Percentiles rank a stretch among this genome's conserved stretches.
Evolutionary conservation across 1,140 invertebrate genomes (phyloP).

Genomic region (Drepana arcuata): DNA sequence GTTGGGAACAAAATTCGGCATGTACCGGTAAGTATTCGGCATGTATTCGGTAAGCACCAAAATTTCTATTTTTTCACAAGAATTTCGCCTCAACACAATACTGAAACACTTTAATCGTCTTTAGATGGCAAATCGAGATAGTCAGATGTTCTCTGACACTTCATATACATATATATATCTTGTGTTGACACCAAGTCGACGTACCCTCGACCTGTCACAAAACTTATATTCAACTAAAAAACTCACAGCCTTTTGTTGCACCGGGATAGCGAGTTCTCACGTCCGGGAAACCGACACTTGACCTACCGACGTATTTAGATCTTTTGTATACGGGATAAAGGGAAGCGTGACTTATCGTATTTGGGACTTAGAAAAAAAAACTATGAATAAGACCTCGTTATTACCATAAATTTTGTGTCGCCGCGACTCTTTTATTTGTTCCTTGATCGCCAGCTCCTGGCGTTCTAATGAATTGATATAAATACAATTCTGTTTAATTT

Average conservation of each 20-base stretch:
- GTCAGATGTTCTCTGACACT: too few species aligned
- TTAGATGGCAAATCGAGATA: too few species aligned
- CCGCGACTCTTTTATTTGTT: constrained; percentile 10
- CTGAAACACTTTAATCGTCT: background rate
- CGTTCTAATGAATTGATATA: constrained; percentile 13
- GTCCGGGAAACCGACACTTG: constrained; percentile 56
- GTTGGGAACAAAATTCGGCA: too few species aligned
- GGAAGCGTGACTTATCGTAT: constrained; percentile 44
- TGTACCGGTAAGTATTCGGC: too few species aligned
- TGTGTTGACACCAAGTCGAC: constrained; percentile 4
- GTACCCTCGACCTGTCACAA: constrained; percentile 36
- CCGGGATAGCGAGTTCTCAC: constrained; percentile 22
- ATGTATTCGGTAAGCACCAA: too few species aligned
- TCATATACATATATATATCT: too few species aligned
- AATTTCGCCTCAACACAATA: background rate
- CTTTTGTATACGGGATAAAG: constrained; percentile 49
- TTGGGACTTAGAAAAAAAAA: constrained; percentile 29
- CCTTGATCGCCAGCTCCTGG: constrained; percentile 9
- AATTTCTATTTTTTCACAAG: too few species aligned
- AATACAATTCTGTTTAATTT: constrained; percentile 15
- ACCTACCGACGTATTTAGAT: constrained; percentile 54
- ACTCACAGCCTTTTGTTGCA: constrained; percentile 36
- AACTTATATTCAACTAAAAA: constrained; percentile 31
- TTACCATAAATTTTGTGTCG: constrained; percentile 34
- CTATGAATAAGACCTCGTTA: constrained; percentile 35